phyloP scores from a whole-genome alignment of 2,888 invertebrate species.

The Muscina levida region DNA sequence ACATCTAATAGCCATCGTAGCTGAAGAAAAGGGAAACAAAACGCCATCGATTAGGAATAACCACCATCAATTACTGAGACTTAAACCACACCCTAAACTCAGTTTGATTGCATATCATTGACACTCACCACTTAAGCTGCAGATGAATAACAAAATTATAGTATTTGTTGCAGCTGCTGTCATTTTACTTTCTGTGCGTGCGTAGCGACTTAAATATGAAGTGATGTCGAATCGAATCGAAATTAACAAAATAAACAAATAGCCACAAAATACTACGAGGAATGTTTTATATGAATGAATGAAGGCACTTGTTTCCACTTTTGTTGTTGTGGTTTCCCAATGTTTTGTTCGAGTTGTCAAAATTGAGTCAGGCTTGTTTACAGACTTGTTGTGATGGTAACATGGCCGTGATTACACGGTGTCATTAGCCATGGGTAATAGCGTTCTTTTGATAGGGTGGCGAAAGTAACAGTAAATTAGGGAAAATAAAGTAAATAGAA shows the following conservation, averaged over 20 bases:
- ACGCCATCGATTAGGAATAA: no score
- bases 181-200: constrained; percentile 46
- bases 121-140: constrained; percentile 58
- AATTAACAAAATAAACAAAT: constrained; percentile 20
- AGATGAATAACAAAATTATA: constrained; percentile 43
- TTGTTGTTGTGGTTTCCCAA: constrained; percentile 43
- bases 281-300: constrained; percentile 20
- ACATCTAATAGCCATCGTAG: constrained; percentile 86
- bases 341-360: constrained; percentile 46
- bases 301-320: constrained; percentile 48
- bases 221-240: not conserved
- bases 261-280: not conserved
- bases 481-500: no score
- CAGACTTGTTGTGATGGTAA: not conserved
- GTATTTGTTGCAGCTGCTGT: constrained; percentile 12
- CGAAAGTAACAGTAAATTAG: no score
- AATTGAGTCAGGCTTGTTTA: constrained; percentile 37
- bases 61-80: not conserved
- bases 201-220: not conserved
- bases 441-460: not conserved
- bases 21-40: constrained; percentile 67
- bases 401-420: constrained; percentile 32
- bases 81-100: constrained; percentile 66
- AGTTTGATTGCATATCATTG: not conserved
- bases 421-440: not conserved